Conservation (phyloP, 2,113 vertebrate genomes). For the Piprites chloris region DNA sequence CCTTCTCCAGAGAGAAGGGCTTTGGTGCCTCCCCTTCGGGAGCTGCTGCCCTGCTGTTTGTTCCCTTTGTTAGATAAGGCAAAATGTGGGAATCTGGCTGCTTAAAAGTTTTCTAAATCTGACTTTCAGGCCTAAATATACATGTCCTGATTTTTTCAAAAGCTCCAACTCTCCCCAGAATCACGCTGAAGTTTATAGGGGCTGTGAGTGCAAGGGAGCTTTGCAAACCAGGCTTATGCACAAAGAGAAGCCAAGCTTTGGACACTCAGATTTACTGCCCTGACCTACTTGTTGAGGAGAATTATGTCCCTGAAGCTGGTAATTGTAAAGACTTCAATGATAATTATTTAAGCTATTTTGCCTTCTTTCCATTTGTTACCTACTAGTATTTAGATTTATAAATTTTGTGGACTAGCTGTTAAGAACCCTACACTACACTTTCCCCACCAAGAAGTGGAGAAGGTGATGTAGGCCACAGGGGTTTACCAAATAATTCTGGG, state of each 20-base stretch:
- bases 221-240: neutral
- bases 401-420: neutral
- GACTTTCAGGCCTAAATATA: slow-evolving; percentile 8
- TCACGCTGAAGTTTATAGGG: neutral
- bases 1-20: neutral
- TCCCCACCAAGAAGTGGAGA: neutral
- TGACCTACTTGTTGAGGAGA: neutral
- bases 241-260: neutral
- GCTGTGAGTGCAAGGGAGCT: neutral
- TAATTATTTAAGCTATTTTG: neutral
- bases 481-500: neutral
- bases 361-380: neutral
- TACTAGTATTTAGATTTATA: neutral
- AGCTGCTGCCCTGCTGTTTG: neutral
- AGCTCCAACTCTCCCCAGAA: neutral
- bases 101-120: slow-evolving; percentile 25
- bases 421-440: neutral
- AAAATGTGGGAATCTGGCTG: neutral
- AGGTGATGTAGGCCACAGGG: neutral
- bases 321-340: neutral
- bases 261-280: accelerated
- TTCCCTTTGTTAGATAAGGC: neutral
- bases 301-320: neutral
- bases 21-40: neutral
- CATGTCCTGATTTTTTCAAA: slow-evolving; percentile 10